phyloP scores from a whole-genome alignment of 2,888 invertebrate species.

The Zele albiditarsus region DNA sequence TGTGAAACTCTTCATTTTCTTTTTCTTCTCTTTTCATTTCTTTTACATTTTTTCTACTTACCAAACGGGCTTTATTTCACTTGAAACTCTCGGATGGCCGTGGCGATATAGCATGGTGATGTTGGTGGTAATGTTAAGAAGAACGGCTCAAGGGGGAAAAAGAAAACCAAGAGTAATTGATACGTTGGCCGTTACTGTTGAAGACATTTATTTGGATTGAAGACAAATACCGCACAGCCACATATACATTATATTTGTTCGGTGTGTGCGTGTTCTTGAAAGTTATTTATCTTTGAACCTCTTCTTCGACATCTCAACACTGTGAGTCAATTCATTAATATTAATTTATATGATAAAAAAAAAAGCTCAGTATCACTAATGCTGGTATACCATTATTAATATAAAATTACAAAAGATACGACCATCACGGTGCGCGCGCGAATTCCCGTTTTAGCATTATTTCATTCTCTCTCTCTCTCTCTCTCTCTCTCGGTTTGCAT shows the following conservation, averaged over 20 bases:
- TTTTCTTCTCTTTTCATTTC: background rate
- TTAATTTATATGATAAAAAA: background rate
- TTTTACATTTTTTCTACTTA: slow-evolving; percentile 18
- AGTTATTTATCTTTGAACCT: background rate
- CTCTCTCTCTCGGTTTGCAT: background rate
- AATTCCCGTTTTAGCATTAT: background rate
- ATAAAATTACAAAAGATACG: background rate
- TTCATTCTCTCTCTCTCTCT: background rate
- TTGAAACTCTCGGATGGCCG: slow-evolving; percentile 5
- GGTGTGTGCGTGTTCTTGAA: background rate
- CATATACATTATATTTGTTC: background rate
- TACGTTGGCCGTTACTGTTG: slow-evolving; percentile 27
- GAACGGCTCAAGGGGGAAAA: slow-evolving; percentile 26
- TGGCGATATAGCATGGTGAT: background rate
- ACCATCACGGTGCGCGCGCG: background rate
- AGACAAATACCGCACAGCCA: slow-evolving; percentile 26
- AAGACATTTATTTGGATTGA: slow-evolving; percentile 48
- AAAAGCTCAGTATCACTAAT: background rate
- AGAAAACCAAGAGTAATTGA: slow-evolving; percentile 44
- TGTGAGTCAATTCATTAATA: slow-evolving; percentile 25
- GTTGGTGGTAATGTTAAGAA: slow-evolving; percentile 4
- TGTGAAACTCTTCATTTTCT: background rate
- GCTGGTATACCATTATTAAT: background rate
- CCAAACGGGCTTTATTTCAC: slow-evolving; percentile 31
- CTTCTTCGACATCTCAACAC: slow-evolving; percentile 14